Conservation (phyloP, 2,113 vertebrate species). For the Tauraco erythrolophus region DNA sequence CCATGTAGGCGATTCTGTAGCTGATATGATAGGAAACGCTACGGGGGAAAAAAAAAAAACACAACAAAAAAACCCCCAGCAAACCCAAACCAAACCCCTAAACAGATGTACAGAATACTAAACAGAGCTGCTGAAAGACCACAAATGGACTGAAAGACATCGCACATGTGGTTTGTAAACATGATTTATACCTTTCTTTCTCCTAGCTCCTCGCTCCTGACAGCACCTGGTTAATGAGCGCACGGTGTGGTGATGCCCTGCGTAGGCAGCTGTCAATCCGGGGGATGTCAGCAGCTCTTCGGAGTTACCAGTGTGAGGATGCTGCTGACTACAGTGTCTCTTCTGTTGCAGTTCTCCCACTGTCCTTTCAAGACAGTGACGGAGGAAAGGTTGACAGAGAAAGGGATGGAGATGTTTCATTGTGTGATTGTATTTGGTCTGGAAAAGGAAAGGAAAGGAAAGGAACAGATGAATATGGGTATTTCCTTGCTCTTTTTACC, state of each 20-base stretch:
- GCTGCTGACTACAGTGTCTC: background rate
- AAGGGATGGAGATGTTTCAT: background rate
- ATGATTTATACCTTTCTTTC: background rate
- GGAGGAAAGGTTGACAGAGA: background rate
- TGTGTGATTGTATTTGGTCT: background rate
- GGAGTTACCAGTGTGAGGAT: fast-evolving
- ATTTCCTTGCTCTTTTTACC: background rate
- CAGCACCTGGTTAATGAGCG: background rate
- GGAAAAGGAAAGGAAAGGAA: background rate
- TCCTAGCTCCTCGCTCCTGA: background rate
- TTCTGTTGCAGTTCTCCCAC: background rate
- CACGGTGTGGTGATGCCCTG: background rate
- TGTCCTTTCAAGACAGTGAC: background rate
- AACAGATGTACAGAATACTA: constrained; percentile 78
- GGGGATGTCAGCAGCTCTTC: background rate
- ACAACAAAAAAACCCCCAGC: background rate
- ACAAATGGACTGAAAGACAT: constrained; percentile 57
- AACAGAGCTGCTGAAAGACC: constrained; percentile 65
- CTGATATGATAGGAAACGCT: constrained; percentile 70
- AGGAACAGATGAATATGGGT: background rate
- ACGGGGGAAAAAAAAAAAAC: background rate
- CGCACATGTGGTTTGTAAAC: constrained; percentile 62
- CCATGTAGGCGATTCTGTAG: constrained; percentile 74
- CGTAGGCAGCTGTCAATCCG: background rate
- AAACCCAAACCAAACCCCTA: background rate